Conservation (phyloP, 2,797 vertebrate species). For the Hipposideros larvatus region DNA sequence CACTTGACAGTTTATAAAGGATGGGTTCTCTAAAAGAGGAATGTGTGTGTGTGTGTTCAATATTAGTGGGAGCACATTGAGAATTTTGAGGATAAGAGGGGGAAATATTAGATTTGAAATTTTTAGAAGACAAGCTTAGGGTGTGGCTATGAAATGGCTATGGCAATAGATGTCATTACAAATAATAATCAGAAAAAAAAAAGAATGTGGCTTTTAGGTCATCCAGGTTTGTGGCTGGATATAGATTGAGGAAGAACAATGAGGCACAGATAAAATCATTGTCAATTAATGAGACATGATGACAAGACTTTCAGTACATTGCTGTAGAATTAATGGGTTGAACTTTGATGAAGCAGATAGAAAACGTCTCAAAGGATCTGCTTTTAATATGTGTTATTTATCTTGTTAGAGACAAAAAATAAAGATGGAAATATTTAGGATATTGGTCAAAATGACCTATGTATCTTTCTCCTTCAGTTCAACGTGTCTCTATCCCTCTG, state of each 20-base stretch:
- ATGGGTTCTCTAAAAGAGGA: background rate
- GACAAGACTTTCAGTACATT: background rate
- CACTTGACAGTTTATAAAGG: background rate
- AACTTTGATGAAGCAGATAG: background rate
- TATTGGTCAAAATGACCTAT: background rate
- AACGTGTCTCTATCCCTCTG: background rate
- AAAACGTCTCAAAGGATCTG: background rate
- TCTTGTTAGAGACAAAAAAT: background rate
- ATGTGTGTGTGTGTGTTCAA: background rate
- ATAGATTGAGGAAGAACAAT: background rate
- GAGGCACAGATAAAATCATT: background rate
- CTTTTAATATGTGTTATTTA: background rate
- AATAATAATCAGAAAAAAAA: background rate
- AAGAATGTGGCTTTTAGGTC: background rate
- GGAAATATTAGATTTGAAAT: background rate
- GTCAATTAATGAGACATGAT: background rate
- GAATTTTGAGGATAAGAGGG: background rate
- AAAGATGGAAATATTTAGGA: background rate
- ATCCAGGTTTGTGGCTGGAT: background rate
- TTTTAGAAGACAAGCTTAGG: background rate
- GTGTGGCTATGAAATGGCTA: background rate
- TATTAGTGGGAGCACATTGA: background rate
- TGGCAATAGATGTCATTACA: background rate
- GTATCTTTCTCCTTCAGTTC: background rate
- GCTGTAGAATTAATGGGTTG: background rate